Base-by-base conservation (phyloP, 2,888 invertebrate genomes). In the Alviniconcha strummeri region DNA sequence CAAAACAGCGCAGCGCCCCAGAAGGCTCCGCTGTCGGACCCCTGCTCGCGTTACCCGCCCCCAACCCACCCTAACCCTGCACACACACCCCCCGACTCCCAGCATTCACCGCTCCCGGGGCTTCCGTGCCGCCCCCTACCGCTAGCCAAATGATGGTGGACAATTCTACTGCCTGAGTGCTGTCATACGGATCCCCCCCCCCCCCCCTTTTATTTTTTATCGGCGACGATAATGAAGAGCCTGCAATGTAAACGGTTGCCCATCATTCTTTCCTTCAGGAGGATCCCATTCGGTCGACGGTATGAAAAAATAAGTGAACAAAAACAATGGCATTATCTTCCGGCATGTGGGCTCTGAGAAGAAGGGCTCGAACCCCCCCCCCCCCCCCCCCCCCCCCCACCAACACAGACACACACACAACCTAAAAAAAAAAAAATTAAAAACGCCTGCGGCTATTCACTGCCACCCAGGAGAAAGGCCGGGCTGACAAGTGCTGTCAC, bases 111-210 rank as follows among this genome's bases (percentile, higher is more conserved):
- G 54, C 76, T 11, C 56, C 67, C 56, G 7, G 57, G 13, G 11
- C 57, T 1, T 2, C 80, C 9, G 64, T 56, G 64, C 17, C 55
- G 69, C 75, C 67, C 82, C 82, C 82, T 81, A 55, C 15, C 54
- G 82, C 17, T 82, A 67, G 64, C 19, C 60, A 82, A 82, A 82
- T 77, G 77, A 67, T 82, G 76, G 69, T 67, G 82, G 54, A 77
- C 56, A 82, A 77, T 82, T 64, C 75, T 54, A 52, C 4, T 15
- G 69, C 54, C 54, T 52, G 36, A 15, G 4, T 11, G 52, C 36
- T 67, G 67, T 80, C 79, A 13, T 13, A 69, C 7, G 67, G 15
- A 9, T 17, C 17, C 77, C 7, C 75, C 54, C 54, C 17, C 75
- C 19, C 54, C 55, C 17, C 55, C 75, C 13, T 60, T 8, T 36